Evolutionary conservation across 2,113 vertebrate species (phyloP), one percentile per base, ranked within the genome.

Genomic region (Thermophis baileyi): DNA sequence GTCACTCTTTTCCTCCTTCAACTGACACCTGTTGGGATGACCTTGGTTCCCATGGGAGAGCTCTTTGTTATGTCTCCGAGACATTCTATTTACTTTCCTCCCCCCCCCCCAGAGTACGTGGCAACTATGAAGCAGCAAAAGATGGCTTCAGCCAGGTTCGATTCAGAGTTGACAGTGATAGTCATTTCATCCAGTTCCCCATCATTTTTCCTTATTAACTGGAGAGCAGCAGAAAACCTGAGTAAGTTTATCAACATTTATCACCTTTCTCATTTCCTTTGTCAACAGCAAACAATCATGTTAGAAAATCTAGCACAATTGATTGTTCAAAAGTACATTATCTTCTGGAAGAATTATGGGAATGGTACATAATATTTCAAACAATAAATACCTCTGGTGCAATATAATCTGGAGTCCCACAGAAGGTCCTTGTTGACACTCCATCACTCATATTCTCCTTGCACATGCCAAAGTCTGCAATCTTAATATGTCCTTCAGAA

Each of bases 401-500:
- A 12, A 99, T 99, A 97, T 99, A 99, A 97, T 99, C 99, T 0
- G 99, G 99, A 91, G 99, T 99, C 91, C 99, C 99, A 27, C 99
- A 99, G 98, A 99, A 99, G 91, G 99, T 99, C 95, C 99, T 98
- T 0, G 99, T 99, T 3, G 97, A 98, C 93, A 99, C 98, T 25
- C 97, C 98, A 0, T 99, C 98, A 22, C 92, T n/a, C 97, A 99
- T 99, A 94, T 98, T 98, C 24, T 99, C 99, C 96, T 99, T 99
- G 95, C 99, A 99, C 99, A 99, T 99, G 91, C 99, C 99, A 54
- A 99, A 99, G 96, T 99, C 99, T 25, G 99, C 99, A 14, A 99
- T 99, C 97, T 99, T 99, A 92, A 99, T 99, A 96, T 99, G 99
- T 51, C 99, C 99, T 96, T 99, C 99, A 0, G 97, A 98, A 94